These are phyloP conservation scores for Gavialis gangeticus DNA, from an alignment of 2,113 vertebrate species.

Conservation along the genomic window DNA sequence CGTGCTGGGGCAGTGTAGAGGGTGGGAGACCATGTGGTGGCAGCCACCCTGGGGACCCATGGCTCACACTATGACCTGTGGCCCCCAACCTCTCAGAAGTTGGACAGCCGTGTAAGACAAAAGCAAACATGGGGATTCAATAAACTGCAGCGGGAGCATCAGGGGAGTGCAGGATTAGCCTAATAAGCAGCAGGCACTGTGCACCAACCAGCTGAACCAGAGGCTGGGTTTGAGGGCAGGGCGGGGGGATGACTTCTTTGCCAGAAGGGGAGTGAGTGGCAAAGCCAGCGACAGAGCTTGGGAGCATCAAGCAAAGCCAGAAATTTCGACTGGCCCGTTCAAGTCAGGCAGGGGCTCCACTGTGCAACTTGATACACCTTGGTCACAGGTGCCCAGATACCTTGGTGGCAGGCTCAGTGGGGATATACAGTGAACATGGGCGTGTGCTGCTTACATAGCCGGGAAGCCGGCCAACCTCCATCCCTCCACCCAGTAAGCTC, in stretches of 20 bases:
- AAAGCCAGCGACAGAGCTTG: background rate
- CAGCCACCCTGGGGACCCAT: too few species aligned
- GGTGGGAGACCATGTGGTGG: too few species aligned
- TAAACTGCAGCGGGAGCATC: background rate
- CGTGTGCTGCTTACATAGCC: constrained; percentile 71
- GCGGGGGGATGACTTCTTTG: background rate
- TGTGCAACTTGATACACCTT: constrained; percentile 64
- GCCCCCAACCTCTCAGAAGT: background rate
- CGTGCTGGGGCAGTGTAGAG: too few species aligned
- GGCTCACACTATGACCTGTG: too few species aligned
- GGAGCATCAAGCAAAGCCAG: background rate
- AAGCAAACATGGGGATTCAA: background rate
- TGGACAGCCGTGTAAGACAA: background rate
- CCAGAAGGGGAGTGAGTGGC: background rate
- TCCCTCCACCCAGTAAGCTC: constrained; percentile 63
- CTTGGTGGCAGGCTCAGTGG: constrained; percentile 46
- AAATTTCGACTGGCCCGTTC: constrained; percentile 59
- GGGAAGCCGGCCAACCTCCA: constrained; percentile 73
- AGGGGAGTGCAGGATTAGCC: background rate
- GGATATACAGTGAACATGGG: constrained; percentile 70
- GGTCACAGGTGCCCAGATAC: constrained; percentile 66
- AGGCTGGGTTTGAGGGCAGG: background rate
- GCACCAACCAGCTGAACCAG: background rate
- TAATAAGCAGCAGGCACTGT: background rate
- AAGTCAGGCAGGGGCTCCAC: constrained; percentile 53